Evolutionary conservation across 1,140 invertebrate species (phyloP).

Genomic region (Protaetia brevitarsis): DNA sequence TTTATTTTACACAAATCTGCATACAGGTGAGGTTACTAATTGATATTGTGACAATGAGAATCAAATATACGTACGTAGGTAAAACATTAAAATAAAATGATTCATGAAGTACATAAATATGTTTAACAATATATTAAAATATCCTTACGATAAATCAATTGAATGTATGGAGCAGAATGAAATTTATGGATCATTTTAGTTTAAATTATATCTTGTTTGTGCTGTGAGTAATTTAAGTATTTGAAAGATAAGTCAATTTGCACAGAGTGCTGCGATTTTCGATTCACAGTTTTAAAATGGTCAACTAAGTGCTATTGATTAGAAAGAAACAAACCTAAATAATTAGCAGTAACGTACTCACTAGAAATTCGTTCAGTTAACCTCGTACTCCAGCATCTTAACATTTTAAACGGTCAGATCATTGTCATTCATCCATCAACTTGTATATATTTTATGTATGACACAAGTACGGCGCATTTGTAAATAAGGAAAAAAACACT

Average conservation of each 20-base stretch:
- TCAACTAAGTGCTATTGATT: constrained; percentile 7
- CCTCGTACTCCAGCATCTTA: not conserved
- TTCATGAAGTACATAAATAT: not conserved
- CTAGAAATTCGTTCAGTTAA: not conserved
- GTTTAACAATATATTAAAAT: not conserved
- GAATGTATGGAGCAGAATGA: not conserved
- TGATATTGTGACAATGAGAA: not conserved
- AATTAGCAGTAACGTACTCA: not conserved
- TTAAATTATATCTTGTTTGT: not conserved
- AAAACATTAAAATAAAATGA: not conserved
- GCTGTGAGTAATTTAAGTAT: not conserved
- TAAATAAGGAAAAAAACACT: not conserved
- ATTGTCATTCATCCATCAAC: not conserved
- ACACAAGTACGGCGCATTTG: not conserved
- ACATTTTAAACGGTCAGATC: constrained; percentile 5
- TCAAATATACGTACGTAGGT: constrained; percentile 4
- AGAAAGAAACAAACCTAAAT: not conserved
- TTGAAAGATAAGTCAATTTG: not conserved
- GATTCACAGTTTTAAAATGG: not conserved
- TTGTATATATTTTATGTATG: constrained; percentile 8
- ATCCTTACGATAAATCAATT: not conserved
- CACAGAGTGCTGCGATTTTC: not conserved
- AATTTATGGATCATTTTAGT: not conserved
- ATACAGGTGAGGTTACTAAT: not conserved
- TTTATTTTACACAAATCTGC: constrained; percentile 21